Evolutionary conservation across 2,888 invertebrate species (phyloP), one percentile per base, ranked within the genome.

Genomic region (Dorcus parallelipipedus): DNA sequence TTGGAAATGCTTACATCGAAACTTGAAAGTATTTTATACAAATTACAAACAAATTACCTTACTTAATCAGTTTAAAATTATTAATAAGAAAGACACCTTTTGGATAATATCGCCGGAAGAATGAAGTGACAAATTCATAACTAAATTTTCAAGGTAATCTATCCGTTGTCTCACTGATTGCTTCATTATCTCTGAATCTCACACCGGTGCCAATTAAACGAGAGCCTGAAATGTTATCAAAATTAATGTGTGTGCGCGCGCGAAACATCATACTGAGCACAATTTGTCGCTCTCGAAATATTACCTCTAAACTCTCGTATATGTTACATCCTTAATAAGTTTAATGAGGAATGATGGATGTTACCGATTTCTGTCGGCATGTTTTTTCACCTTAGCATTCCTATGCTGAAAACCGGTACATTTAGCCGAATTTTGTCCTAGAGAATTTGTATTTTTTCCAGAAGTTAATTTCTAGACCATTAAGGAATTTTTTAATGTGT

Each of bases 161-260:
- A 14, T 51, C 50, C 51, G 59, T 59, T 65, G 62, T 63, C 67
- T 64, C 67, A 69, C 67, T 71, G 71, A 71, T 72, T 73, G 71
- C 73, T 73, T 72, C 70, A 73, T 73, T 73, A 73, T 70, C 70
- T 68, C 66, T 69, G 67, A 67, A 72, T 71, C 70, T 70, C 68
- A 67, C 68, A 69, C 67, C 69, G 67, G 64, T 69, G 69, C 69
- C 71, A 73, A 73, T 73, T 73, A 73, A 69, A 69, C 69, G 62
- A 65, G 62, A 65, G 69, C 69, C 66, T 68, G 69, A 71, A 71
- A 70, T 70, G 69, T 69, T 71, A 71, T 70, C 69, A 71, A 71
- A 71, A 69, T 71, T 71, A 70, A 71, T 71, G 71, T 66, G 60
- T 14, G 43, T 56, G 14, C 10, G 56, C 38, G 56, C 43, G 43